Percentiles rank a stretch among this genome's conserved stretches.
phyloP scores from a whole-genome alignment of 2,888 invertebrate genomes.

The Eutolmus rufibarbis region DNA sequence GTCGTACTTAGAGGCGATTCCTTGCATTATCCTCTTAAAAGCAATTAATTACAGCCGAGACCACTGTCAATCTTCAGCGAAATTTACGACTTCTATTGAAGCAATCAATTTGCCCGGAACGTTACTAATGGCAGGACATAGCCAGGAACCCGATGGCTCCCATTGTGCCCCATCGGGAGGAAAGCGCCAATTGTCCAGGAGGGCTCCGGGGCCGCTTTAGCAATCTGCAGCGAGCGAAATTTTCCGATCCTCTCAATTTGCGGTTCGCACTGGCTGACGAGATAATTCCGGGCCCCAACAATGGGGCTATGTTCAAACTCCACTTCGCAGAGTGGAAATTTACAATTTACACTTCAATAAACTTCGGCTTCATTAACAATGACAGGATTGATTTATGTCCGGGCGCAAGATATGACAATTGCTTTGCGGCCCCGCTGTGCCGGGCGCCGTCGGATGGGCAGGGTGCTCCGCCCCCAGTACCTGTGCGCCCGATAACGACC shows the following conservation, averaged over 20 bases:
- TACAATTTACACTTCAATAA: slow-evolving; percentile 10
- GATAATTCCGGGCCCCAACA: background rate
- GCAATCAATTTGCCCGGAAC: background rate
- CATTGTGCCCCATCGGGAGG: background rate
- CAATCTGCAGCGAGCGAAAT: background rate
- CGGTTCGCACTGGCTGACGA: background rate
- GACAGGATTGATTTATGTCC: slow-evolving; percentile 1
- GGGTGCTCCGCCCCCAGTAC: background rate
- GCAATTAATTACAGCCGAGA: background rate
- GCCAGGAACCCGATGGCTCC: background rate
- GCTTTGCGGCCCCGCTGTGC: background rate
- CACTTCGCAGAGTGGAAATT: background rate
- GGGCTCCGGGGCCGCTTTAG: background rate
- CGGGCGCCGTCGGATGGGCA: background rate
- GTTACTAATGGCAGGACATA: background rate
- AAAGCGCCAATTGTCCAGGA: background rate
- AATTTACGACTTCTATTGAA: background rate
- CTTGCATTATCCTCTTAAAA: background rate
- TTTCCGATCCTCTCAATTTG: background rate
- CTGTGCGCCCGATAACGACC: background rate
- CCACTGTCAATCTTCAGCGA: background rate
- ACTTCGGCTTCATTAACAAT: slow-evolving; percentile 6
- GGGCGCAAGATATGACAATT: background rate
- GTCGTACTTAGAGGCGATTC: background rate
- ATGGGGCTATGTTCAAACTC: background rate